Evolutionary conservation across 2,888 invertebrate species (phyloP).

Genomic region (Andricus curvator): DNA sequence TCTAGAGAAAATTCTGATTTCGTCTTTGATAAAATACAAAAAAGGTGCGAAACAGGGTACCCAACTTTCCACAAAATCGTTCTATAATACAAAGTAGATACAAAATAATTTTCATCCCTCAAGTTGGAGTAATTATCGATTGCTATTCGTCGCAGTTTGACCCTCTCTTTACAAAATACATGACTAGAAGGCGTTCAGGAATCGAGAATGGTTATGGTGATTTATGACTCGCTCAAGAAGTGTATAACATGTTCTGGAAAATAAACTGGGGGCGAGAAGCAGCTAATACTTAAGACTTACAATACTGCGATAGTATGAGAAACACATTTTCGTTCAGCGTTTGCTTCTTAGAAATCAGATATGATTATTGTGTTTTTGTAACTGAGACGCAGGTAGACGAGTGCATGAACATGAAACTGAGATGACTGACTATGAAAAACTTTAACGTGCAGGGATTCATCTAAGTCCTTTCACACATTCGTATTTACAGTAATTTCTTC

Average conservation of each 20-base stretch:
- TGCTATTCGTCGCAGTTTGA: slow-evolving; percentile 19
- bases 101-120: slow-evolving; percentile 29
- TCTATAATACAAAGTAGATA: slow-evolving; percentile 11
- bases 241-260: slow-evolving; percentile 41
- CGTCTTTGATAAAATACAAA: neutral
- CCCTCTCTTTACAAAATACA: slow-evolving; percentile 33
- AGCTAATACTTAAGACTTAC: slow-evolving; percentile 72
- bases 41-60: neutral
- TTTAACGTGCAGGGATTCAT: slow-evolving; percentile 59
- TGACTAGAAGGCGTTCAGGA: slow-evolving; percentile 34
- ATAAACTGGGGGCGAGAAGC: slow-evolving; percentile 63
- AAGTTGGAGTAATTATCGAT: neutral
- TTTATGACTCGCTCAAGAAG: slow-evolving; percentile 11
- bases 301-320: slow-evolving; percentile 71
- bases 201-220: slow-evolving; percentile 8
- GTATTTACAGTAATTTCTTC: slow-evolving; percentile 69
- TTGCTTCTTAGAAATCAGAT: slow-evolving; percentile 46
- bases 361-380: slow-evolving; percentile 53
- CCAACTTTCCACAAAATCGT: slow-evolving; percentile 12
- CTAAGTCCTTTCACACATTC: slow-evolving; percentile 58
- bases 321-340: slow-evolving; percentile 61
- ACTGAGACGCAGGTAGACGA: slow-evolving; percentile 51
- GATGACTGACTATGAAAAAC: slow-evolving; percentile 62
- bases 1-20: neutral
- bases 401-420: slow-evolving; percentile 63